Conservation (phyloP, 1,140 invertebrate species). For the Zelostemma sp. region DNA sequence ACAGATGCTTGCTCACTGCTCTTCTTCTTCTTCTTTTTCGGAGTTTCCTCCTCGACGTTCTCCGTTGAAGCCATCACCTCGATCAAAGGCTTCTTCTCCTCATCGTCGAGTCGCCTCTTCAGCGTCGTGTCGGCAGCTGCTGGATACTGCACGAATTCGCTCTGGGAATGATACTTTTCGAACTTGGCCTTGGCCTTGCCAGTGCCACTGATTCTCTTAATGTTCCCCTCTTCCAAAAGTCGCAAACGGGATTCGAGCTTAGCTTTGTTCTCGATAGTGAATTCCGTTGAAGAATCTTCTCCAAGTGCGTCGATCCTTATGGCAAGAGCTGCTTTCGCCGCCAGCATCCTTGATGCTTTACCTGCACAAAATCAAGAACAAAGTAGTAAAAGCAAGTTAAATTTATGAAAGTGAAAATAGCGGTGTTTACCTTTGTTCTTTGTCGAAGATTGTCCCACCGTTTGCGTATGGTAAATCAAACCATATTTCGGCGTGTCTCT, state of each 20-base stretch:
- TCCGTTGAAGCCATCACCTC: constrained; percentile 56
- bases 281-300: constrained; percentile 84
- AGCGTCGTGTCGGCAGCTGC: constrained; percentile 74
- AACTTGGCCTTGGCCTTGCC: constrained; percentile 89
- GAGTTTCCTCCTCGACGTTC: constrained; percentile 47
- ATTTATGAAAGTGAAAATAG: no score
- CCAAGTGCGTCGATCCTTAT: constrained; percentile 96
- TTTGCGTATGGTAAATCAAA: constrained; percentile 95
- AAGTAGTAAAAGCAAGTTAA: no score
- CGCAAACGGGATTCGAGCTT: constrained; percentile 86
- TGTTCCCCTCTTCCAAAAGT: constrained; percentile 86
- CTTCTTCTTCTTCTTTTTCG: constrained; percentile 52
- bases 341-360: constrained; percentile 96
- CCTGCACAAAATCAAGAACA: no score
- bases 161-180: constrained; percentile 91
- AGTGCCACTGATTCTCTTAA: constrained; percentile 86
- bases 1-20: constrained; percentile 10
- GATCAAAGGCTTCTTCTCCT: constrained; percentile 67
- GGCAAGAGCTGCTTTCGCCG: constrained; percentile 94
- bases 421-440: constrained; percentile 43
- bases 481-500: constrained; percentile 99
- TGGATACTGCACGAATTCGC: constrained; percentile 77
- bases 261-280: constrained; percentile 89
- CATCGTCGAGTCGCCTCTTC: constrained; percentile 63
- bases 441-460: constrained; percentile 81